Percentiles rank a stretch among this genome's conserved stretches.
phyloP scores from a whole-genome alignment of 2,797 vertebrate genomes.

The Petrocephalus sullivani region DNA sequence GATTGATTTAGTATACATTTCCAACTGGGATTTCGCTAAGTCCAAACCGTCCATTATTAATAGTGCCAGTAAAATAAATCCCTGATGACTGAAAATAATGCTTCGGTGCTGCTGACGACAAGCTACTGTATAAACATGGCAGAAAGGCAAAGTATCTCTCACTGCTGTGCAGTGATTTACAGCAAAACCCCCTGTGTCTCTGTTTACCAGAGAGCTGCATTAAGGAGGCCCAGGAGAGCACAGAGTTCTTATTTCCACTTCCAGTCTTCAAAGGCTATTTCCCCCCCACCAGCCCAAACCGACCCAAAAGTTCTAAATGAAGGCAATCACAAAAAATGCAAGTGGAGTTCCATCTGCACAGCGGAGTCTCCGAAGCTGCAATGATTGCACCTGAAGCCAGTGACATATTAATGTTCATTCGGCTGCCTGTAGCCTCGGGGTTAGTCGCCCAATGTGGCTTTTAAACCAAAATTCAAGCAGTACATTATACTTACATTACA shows the following conservation, averaged over 20 bases:
- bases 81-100: background rate
- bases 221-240: background rate
- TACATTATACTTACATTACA: background rate
- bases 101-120: background rate
- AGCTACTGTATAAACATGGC: background rate
- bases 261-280: background rate
- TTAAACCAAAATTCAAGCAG: background rate
- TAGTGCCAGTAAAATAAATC: background rate
- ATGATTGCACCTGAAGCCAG: background rate
- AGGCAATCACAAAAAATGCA: constrained; percentile 11
- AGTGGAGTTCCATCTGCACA: background rate
- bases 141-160: background rate
- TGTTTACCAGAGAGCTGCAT: background rate
- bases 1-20: background rate
- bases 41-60: background rate
- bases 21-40: background rate
- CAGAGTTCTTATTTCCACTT: background rate
- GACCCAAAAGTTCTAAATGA: constrained; percentile 8
- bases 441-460: too few species aligned
- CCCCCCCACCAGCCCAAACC: background rate
- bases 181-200: background rate
- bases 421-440: background rate
- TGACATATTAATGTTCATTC: constrained; percentile 12
- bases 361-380: background rate
- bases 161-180: background rate